phyloP scores from a whole-genome alignment of 35 echinoderm and acorn worm genomes.

The Strongylocentrotus purpuratus region DNA sequence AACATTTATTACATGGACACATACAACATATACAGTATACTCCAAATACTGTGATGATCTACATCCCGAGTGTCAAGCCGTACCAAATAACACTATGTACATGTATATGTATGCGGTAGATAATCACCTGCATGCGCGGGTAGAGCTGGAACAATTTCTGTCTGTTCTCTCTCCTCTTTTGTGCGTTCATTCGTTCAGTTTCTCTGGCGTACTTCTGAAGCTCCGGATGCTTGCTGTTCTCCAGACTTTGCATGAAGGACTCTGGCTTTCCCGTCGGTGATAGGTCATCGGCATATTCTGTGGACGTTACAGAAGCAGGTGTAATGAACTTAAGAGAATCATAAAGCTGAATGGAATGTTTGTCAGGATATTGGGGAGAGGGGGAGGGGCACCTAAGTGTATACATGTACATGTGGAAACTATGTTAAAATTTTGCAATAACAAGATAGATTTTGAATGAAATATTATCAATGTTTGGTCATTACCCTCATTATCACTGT shows the following conservation, averaged over 20 bases:
- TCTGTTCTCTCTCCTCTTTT: constrained; percentile 78
- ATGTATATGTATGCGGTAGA: neutral
- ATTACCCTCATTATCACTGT: neutral
- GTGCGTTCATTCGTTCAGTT: constrained; percentile 89
- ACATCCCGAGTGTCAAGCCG: too few relatives aligned
- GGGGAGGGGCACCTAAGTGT: too few relatives aligned
- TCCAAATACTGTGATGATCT: too few relatives aligned
- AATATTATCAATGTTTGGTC: neutral
- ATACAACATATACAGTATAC: too few relatives aligned
- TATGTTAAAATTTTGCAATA: too few relatives aligned
- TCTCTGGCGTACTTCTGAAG: constrained; percentile 85
- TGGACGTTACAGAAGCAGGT: neutral
- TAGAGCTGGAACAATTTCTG: constrained; percentile 80
- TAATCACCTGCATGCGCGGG: constrained; percentile 80
- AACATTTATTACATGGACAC: too few relatives aligned
- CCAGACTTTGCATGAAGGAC: constrained; percentile 56
- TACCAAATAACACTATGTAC: too few relatives aligned
- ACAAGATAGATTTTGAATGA: neutral
- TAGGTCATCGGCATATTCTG: constrained; percentile 83
- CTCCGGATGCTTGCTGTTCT: constrained; percentile 89
- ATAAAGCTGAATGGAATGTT: neutral
- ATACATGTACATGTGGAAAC: too few relatives aligned
- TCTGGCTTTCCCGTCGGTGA: constrained; percentile 63
- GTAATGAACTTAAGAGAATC: neutral
- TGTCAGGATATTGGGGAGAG: too few relatives aligned